Evolutionary conservation across 2,797 vertebrate species (phyloP).

Genomic region (Eupleurogrammus muticus): DNA sequence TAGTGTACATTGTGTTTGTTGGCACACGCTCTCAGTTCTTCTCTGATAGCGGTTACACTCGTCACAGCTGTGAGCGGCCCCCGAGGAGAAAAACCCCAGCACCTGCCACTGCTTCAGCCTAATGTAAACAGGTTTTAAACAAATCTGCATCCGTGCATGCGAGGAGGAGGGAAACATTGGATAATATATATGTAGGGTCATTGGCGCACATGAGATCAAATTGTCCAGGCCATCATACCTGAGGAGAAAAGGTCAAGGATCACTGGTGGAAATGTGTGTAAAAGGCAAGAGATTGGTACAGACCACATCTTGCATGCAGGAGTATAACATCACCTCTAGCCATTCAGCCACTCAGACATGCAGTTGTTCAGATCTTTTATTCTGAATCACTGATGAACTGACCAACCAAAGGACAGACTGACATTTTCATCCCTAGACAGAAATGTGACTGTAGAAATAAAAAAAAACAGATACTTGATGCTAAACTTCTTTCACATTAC

Average conservation of each 20-base stretch:
- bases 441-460: not conserved
- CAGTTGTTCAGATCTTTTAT: not conserved
- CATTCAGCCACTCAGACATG: conserved; percentile 24
- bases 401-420: too few species aligned
- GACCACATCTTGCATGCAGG: conserved; percentile 42
- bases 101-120: conserved; percentile 74
- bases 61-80: conserved; percentile 46
- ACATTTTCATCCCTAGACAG: rapidly evolving
- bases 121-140: conserved; percentile 63
- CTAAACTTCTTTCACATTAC: conserved; percentile 27
- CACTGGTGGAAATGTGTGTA: conserved; percentile 48
- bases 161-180: conserved; percentile 4
- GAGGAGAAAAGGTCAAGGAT: conserved; percentile 18
- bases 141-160: not conserved
- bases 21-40: conserved; percentile 49
- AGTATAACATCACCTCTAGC: conserved; percentile 45
- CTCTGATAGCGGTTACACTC: conserved; percentile 58
- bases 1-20: conserved; percentile 52
- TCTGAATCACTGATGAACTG: not conserved
- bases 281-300: conserved; percentile 43
- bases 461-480: conserved; percentile 1
- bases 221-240: conserved; percentile 33
- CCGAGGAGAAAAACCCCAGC: conserved; percentile 59
- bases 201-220: conserved; percentile 49
- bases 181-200: conserved; percentile 27